A percentile compares a stretch with the other conserved stretches of the same genome.
Evolutionary conservation across 2,888 invertebrate species (phyloP).

Genomic region (Gymnoscelis rufifasciata): DNA sequence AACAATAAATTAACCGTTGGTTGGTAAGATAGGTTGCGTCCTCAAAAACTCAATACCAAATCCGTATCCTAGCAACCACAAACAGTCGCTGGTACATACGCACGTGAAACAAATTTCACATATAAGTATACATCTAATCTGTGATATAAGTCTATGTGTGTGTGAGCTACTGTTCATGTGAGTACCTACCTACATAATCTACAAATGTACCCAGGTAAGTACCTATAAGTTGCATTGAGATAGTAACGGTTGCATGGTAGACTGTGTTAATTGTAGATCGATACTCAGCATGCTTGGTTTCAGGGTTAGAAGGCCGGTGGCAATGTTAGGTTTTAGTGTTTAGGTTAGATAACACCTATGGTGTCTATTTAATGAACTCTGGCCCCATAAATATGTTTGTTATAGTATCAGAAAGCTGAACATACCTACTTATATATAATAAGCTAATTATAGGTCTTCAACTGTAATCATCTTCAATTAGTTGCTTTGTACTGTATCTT

Average conservation of each 20-base stretch:
- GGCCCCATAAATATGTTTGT: no score
- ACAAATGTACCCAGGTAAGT: background rate
- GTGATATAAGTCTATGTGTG: constrained; percentile 43
- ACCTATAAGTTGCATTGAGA: constrained; percentile 2
- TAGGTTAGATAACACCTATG: no score
- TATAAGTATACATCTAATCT: no score
- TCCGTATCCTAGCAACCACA: constrained; percentile 46
- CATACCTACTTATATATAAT: no score
- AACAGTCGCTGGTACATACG: constrained; percentile 42
- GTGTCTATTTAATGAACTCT: no score
- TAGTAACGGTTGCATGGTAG: background rate
- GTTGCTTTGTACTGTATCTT: no score
- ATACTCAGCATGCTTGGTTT: constrained; percentile 14
- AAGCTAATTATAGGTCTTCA: no score
- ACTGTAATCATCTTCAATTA: no score
- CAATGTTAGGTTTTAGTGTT: background rate
- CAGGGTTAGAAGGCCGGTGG: background rate
- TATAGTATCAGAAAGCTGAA: no score
- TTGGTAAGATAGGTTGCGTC: no score
- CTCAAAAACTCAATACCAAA: constrained; percentile 35
- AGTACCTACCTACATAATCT: constrained; percentile 24
- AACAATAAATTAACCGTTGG: no score
- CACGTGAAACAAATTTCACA: constrained; percentile 48
- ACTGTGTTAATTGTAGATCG: constrained; percentile 9
- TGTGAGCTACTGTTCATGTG: constrained; percentile 41